phyloP scores from a whole-genome alignment of 1,140 invertebrate genomes.

The Calliphora vicina region DNA sequence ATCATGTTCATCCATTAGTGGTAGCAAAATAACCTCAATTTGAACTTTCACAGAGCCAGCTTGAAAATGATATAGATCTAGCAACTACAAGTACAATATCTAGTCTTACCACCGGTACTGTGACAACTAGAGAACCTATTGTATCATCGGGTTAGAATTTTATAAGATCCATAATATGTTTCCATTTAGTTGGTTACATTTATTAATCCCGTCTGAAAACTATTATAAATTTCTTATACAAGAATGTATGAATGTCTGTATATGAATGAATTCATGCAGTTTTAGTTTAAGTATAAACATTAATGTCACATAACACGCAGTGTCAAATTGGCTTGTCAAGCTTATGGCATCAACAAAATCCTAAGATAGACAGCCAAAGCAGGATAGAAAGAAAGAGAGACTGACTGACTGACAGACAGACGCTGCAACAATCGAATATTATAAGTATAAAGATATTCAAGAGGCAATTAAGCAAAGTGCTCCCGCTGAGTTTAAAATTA shows the following conservation, averaged over 20 bases:
- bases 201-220: not conserved
- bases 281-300: not conserved
- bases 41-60: too few relatives aligned
- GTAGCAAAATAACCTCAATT: too few relatives aligned
- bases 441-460: slow-evolving; percentile 16
- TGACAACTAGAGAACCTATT: too few relatives aligned
- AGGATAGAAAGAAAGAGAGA: not conserved
- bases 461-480: slow-evolving; percentile 28
- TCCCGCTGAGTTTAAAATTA: slow-evolving; percentile 32
- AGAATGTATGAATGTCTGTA: not conserved
- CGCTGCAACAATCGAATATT: not conserved
- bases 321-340: slow-evolving; percentile 28
- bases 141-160: too few relatives aligned
- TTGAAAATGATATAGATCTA: too few relatives aligned
- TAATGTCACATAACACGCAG: slow-evolving; percentile 28
- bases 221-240: not conserved
- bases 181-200: not conserved
- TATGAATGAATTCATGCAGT: not conserved
- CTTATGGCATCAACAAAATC: slow-evolving; percentile 26
- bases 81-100: too few relatives aligned
- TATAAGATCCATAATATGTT: too few relatives aligned
- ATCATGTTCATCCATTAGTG: too few relatives aligned
- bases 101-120: too few relatives aligned
- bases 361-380: not conserved
- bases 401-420: not conserved